phyloP scores from a whole-genome alignment of 2,888 invertebrate species.

The Subacronicta megacephala region DNA sequence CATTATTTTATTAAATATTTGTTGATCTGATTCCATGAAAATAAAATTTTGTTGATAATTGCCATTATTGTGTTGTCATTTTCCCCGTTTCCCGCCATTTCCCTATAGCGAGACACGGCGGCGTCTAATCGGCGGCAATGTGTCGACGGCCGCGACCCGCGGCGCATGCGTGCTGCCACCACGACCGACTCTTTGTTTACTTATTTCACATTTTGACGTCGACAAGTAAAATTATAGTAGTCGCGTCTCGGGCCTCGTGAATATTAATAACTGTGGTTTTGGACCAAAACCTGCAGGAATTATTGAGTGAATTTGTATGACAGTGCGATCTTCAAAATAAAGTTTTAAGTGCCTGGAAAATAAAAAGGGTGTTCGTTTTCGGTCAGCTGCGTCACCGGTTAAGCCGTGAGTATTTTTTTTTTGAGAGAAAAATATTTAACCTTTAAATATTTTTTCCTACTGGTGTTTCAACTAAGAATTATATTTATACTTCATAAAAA shows the following conservation, averaged over 20 bases:
- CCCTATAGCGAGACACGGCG: not conserved
- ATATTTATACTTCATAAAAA: too few relatives aligned
- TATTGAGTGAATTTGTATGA: slow-evolving; percentile 21
- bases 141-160: slow-evolving; percentile 49
- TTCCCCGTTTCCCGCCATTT: slow-evolving; percentile 20
- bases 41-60: slow-evolving; percentile 31
- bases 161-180: slow-evolving; percentile 65
- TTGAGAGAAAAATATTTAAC: not conserved
- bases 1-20: slow-evolving; percentile 21
- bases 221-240: slow-evolving; percentile 24
- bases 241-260: slow-evolving; percentile 27
- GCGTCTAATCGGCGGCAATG: slow-evolving; percentile 39
- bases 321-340: slow-evolving; percentile 3
- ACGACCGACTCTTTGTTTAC: slow-evolving; percentile 55
- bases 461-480: too few relatives aligned
- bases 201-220: slow-evolving; percentile 26
- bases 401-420: slow-evolving; percentile 23
- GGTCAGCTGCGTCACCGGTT: slow-evolving; percentile 9
- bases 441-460: too few relatives aligned
- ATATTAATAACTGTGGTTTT: slow-evolving; percentile 32
- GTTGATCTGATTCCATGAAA: slow-evolving; percentile 35
- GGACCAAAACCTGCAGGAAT: slow-evolving; percentile 10
- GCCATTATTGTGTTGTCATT: not conserved
- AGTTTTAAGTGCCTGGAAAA: slow-evolving; percentile 14
- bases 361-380: slow-evolving; percentile 7